Conservation (phyloP, 1,140 invertebrate genomes). For the Bombus impatiens region DNA sequence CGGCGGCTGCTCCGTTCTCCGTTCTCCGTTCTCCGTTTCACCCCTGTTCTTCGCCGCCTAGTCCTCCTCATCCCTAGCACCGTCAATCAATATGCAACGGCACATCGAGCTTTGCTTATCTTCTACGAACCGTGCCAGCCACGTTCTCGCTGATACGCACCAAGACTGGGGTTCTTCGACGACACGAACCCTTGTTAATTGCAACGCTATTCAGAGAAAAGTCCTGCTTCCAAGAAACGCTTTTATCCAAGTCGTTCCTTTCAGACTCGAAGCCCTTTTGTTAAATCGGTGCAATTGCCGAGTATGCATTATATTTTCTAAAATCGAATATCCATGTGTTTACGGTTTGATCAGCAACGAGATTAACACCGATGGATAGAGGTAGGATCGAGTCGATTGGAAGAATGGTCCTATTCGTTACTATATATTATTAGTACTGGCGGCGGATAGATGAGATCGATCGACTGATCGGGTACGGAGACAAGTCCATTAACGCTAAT, state of each 20-base stretch:
- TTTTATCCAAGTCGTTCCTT: too few species aligned
- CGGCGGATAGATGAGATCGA: constrained; percentile 3
- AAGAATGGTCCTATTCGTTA: not conserved
- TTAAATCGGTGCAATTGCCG: too few species aligned
- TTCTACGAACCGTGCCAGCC: constrained; percentile 64
- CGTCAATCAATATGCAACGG: constrained; percentile 82
- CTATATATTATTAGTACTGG: not conserved
- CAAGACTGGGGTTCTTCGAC: not conserved
- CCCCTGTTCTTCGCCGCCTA: constrained; percentile 62
- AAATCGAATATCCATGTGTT: too few species aligned
- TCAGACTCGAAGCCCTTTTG: too few species aligned
- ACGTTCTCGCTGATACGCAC: constrained; percentile 58
- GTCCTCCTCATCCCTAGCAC: constrained; percentile 68
- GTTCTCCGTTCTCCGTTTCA: constrained; percentile 65
- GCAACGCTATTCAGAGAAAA: not conserved
- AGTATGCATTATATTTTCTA: too few species aligned
- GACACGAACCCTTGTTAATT: constrained; percentile 30
- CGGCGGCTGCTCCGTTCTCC: constrained; percentile 54
- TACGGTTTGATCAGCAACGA: too few species aligned
- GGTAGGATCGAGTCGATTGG: not conserved
- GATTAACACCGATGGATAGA: not conserved
- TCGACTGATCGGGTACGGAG: not conserved
- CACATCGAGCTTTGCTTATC: constrained; percentile 80
- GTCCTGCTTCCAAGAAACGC: too few species aligned
- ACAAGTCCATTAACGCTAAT: constrained; percentile 23